Evolutionary conservation across 2,888 invertebrate genomes (phyloP), one percentile per base, ranked within the genome.

Genomic region (Drosophila vallismaia): DNA sequence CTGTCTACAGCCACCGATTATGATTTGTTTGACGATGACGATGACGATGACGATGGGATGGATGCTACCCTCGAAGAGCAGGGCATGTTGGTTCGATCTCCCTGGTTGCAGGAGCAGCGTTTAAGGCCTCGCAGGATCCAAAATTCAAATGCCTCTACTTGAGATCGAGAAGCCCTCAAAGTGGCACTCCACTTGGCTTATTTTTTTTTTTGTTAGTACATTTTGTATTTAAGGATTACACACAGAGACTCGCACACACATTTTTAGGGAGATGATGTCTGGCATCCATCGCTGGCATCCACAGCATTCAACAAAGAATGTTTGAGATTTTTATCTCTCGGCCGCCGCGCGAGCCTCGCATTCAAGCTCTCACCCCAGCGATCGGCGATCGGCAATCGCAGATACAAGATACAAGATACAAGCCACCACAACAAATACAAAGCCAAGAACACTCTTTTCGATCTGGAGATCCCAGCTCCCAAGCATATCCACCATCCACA

Each of bases 291-390:
- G 85, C 70, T 85, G 86, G 83, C 79, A 87, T 86, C 74, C 46
- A 74, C 83, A 88, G 76, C 80, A 84, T 85, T 85, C 85, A 86
- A 87, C 88, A 86, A 85, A 78, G 81, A 84, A 83, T 87, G 77
- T 88, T 86, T 86, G 85, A 83, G 85, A 86, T 86, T 88, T 86
- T 73, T 88, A 85, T 85, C 88, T 85, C 44, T 53, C 14, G 53
- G 33, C 50, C 24, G 58, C 45, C 53, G 51, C 68, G 62, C 56
- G 67, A 66, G 71, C 76, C 64, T 67, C 69, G 63, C 71, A 50
- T 49, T 59, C 77, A 66, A 79, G 59, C 44, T 55, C 57, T 78
- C 77, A 66, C 71, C 72, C 78, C 57, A 19, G 3, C 57, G 36
- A 36, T 59, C 70, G 19, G 26, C 59, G 40, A 59, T 60, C 46